Evolutionary conservation across 2,797 vertebrate genomes (phyloP).

Genomic region (Caiman crocodilus): DNA sequence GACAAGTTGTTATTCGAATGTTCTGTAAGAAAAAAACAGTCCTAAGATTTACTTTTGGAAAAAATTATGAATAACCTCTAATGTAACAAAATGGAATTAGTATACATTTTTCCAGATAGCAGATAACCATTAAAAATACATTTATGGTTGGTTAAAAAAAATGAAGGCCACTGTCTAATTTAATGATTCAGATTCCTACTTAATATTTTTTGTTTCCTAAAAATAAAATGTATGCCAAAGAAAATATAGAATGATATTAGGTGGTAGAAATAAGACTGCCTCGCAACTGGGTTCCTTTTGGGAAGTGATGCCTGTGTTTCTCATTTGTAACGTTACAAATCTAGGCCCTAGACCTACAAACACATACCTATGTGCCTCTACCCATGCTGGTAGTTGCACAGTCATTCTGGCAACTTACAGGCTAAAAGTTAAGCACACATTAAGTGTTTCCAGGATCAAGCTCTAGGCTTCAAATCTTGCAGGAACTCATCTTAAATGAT

Average conservation of each 20-base stretch:
- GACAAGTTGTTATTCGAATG: not conserved
- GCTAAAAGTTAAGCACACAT: not conserved
- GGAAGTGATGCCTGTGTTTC: not conserved
- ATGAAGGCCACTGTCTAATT: not conserved
- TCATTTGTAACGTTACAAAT: not conserved
- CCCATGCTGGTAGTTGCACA: not conserved
- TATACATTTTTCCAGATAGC: not conserved
- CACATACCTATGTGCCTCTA: not conserved
- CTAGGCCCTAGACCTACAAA: not conserved
- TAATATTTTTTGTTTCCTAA: conserved; percentile 16
- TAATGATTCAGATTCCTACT: not conserved
- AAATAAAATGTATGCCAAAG: not conserved
- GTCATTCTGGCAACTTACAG: accelerated
- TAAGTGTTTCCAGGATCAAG: not conserved
- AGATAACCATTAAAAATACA: not conserved
- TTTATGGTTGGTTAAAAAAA: not conserved
- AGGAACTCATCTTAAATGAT: not conserved
- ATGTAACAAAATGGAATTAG: not conserved
- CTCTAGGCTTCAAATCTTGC: not conserved
- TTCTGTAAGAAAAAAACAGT: not conserved
- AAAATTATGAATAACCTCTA: not conserved
- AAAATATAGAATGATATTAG: conserved; percentile 5
- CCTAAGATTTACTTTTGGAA: not conserved
- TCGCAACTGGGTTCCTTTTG: not conserved
- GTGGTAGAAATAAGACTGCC: not conserved